A percentile compares a stretch with the other conserved stretches of the same genome.
Evolutionary conservation across 2,797 vertebrate genomes (phyloP).

Genomic region (Hozukius guyotensis): DNA sequence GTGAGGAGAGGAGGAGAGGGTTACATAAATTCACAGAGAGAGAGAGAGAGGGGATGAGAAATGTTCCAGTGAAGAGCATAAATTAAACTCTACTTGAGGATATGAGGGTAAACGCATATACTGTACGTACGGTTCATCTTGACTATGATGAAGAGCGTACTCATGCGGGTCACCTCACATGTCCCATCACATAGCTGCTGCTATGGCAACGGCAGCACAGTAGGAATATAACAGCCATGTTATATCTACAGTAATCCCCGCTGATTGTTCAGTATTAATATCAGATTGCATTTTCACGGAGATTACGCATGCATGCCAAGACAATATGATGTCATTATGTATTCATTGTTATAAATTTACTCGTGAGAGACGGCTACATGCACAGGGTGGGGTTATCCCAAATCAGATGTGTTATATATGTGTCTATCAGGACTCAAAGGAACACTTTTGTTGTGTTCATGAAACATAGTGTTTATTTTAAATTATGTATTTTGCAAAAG

Average conservation of each 20-base stretch:
- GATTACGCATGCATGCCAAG: not conserved
- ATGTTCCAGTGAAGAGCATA: constrained; percentile 26
- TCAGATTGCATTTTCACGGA: constrained; percentile 13
- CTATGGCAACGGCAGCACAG: constrained; percentile 23
- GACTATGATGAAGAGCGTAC: constrained; percentile 30
- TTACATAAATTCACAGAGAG: constrained; percentile 36
- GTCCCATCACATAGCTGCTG: constrained; percentile 1
- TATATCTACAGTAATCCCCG: constrained; percentile 36
- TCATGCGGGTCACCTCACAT: constrained; percentile 24
- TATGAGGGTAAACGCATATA: constrained; percentile 34
- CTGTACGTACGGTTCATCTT: not conserved
- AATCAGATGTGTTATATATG: not conserved
- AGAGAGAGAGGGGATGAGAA: constrained; percentile 20
- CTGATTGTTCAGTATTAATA: constrained; percentile 36
- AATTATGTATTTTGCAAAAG: not conserved
- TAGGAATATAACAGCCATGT: constrained; percentile 20
- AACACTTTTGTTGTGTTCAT: not conserved
- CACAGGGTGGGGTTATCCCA: not conserved
- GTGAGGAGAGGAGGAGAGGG: not conserved
- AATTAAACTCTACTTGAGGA: constrained; percentile 34
- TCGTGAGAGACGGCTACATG: not conserved
- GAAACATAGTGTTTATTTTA: not conserved
- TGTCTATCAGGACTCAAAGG: not conserved
- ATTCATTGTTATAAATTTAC: not conserved
- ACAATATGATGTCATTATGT: not conserved